Evolutionary conservation across 2,113 vertebrate species (phyloP).

Genomic region (Gymnarchus niloticus): DNA sequence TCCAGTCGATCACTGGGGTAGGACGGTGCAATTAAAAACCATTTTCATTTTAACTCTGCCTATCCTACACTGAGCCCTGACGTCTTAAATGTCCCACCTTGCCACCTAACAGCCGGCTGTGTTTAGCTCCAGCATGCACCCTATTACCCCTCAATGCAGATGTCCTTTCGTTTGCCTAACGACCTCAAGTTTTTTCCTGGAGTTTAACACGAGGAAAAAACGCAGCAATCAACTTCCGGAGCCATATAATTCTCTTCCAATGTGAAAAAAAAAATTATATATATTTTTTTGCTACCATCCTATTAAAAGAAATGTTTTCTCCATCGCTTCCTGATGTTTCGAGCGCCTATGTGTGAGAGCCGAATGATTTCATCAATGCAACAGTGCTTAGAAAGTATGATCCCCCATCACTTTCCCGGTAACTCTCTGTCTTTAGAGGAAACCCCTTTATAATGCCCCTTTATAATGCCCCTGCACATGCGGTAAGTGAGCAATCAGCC

Average conservation of each 20-base stretch:
- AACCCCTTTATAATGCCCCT: background rate
- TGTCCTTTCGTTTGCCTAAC: constrained; percentile 9
- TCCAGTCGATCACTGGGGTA: background rate
- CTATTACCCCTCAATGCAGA: background rate
- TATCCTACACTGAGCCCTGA: background rate
- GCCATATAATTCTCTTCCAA: constrained; percentile 15
- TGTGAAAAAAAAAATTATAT: no score
- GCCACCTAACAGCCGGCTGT: background rate
- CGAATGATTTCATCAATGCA: background rate
- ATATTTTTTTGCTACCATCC: constrained; percentile 6
- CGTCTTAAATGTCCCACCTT: constrained; percentile 20
- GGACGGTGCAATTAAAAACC: background rate
- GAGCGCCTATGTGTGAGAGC: background rate
- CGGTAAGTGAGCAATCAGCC: constrained; percentile 28
- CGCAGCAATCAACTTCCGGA: constrained; percentile 14
- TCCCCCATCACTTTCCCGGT: background rate
- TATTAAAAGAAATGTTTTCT: constrained; percentile 1
- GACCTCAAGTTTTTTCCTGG: constrained; percentile 10
- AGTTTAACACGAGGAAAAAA: background rate
- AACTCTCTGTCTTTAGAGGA: background rate
- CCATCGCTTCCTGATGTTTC: background rate
- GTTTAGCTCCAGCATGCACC: background rate
- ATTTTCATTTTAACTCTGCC: background rate
- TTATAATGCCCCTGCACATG: no score
- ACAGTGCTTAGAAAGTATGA: background rate